phyloP scores from a whole-genome alignment of 2,113 vertebrate genomes.

The Neodon shergylaensis region DNA sequence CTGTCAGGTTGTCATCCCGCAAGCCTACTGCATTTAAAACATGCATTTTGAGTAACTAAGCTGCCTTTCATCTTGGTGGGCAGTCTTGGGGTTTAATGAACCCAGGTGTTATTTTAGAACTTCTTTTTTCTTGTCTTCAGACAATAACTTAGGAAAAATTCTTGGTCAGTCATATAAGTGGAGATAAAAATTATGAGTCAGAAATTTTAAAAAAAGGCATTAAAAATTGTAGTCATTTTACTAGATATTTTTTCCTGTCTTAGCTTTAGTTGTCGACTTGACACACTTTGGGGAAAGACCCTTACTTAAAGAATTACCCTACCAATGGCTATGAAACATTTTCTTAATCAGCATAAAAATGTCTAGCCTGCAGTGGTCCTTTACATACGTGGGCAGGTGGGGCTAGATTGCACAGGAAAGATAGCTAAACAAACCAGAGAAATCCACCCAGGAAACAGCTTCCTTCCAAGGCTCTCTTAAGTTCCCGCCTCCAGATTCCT shows the following conservation, averaged over 20 bases:
- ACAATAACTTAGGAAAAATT: neutral
- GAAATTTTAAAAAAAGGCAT: neutral
- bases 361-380: too few relatives aligned
- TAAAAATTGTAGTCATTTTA: neutral
- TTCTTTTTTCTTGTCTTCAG: neutral
- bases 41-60: constrained; percentile 40
- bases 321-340: neutral
- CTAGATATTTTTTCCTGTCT: neutral
- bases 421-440: too few relatives aligned
- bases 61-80: constrained; percentile 57
- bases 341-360: neutral
- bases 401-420: neutral
- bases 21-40: constrained; percentile 70
- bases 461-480: neutral
- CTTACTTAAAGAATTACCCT: neutral
- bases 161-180: neutral
- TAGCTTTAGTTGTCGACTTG: neutral
- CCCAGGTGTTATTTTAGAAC: constrained; percentile 39
- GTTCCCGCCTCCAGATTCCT: neutral
- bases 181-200: neutral
- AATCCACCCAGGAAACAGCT: neutral
- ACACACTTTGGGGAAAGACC: neutral
- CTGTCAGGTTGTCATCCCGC: constrained; percentile 77
- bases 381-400: neutral
- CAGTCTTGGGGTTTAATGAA: constrained; percentile 50